A percentile compares a stretch with the other conserved stretches of the same genome.
phyloP scores from a whole-genome alignment of 2,113 vertebrate genomes.

The Rhombomys opimus region DNA sequence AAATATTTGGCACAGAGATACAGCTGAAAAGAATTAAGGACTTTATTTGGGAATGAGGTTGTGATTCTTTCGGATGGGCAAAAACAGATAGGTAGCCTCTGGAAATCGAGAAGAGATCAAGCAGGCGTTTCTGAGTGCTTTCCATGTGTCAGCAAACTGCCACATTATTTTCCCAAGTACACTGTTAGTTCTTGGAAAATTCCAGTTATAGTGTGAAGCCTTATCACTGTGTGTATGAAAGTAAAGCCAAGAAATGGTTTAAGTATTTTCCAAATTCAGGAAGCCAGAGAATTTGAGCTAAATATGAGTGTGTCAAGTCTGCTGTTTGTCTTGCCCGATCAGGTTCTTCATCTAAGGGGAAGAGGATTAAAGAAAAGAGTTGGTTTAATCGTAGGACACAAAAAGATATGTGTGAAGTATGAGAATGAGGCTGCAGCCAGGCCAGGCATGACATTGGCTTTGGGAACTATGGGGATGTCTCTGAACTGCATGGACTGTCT shows the following conservation, averaged over 20 bases:
- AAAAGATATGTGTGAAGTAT: background rate
- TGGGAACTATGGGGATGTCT: background rate
- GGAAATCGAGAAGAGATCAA: background rate
- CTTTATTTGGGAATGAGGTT: background rate
- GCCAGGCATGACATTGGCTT: background rate
- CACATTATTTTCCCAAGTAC: background rate
- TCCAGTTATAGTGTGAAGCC: background rate
- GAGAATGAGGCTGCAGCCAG: background rate
- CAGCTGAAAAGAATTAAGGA: background rate
- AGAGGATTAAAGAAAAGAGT: background rate
- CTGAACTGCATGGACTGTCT: background rate
- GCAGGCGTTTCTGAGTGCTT: background rate
- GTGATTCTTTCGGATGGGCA: background rate
- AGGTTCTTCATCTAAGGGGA: background rate
- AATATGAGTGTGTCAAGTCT: background rate
- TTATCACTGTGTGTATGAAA: background rate
- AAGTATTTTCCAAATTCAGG: background rate
- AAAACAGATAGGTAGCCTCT: background rate
- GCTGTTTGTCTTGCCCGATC: background rate
- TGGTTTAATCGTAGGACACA: background rate
- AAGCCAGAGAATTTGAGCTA: background rate
- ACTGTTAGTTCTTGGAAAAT: background rate
- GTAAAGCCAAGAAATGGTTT: background rate
- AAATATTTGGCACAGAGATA: background rate
- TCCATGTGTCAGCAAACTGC: background rate